Percentiles rank a stretch among this genome's conserved stretches.
phyloP scores from a whole-genome alignment of 2,888 invertebrate species.

The Emmelina monodactyla region DNA sequence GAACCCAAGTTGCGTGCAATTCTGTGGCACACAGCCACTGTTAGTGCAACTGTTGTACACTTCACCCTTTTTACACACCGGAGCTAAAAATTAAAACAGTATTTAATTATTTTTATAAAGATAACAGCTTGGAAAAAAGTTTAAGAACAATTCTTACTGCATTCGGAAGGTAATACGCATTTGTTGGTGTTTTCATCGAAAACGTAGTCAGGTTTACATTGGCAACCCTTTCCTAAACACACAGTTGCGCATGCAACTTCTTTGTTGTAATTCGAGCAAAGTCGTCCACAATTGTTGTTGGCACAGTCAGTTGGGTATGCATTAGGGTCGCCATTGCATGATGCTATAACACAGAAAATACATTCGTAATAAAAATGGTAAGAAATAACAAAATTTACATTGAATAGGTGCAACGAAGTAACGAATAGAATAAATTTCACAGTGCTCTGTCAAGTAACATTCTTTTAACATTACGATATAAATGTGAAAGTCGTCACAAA shows the following conservation, averaged over 20 bases:
- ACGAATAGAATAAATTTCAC: too few relatives aligned
- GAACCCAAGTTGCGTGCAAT: constrained; percentile 22
- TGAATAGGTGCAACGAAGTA: too few relatives aligned
- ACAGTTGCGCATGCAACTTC: constrained; percentile 8
- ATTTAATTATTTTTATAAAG: not conserved
- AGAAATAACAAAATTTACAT: too few relatives aligned
- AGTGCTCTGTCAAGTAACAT: too few relatives aligned
- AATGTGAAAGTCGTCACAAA: too few relatives aligned
- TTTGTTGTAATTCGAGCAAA: constrained; percentile 9
- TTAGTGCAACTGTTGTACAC: constrained; percentile 18
- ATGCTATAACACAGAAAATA: constrained; percentile 13
- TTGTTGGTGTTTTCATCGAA: constrained; percentile 11
- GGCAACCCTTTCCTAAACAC: constrained; percentile 14
- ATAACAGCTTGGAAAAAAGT: constrained; percentile 4
- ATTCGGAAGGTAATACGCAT: constrained; percentile 17
- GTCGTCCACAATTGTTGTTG: constrained; percentile 9
- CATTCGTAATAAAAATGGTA: too few relatives aligned
- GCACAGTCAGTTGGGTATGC: constrained; percentile 13
- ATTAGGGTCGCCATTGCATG: constrained; percentile 16
- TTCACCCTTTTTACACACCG: constrained; percentile 11
- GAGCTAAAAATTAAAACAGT: not conserved
- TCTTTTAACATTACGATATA: too few relatives aligned
- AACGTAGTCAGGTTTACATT: constrained; percentile 13
- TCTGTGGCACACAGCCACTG: constrained; percentile 18
- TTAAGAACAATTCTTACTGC: constrained; percentile 17